Percentiles rank a stretch among this genome's conserved stretches.
phyloP scores from a whole-genome alignment of 2,797 vertebrate genomes.

The Huso huso region DNA sequence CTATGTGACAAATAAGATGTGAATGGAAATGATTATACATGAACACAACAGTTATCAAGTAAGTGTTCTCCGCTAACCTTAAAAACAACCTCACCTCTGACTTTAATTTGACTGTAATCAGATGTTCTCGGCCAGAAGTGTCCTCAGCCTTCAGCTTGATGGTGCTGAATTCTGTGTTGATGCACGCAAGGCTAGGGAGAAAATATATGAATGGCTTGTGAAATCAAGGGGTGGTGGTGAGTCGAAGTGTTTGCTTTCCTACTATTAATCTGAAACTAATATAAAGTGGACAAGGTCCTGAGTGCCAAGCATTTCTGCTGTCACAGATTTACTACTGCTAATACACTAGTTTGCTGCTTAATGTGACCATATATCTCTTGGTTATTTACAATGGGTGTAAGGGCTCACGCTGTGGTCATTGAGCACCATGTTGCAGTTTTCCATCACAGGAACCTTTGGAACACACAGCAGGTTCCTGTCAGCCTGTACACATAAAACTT shows the following conservation, averaged over 20 bases:
- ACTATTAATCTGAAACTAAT: conserved; percentile 42
- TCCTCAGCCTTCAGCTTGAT: conserved; percentile 80
- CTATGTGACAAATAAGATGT: no score
- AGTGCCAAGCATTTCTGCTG: conserved; percentile 39
- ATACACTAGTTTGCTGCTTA: conserved; percentile 56
- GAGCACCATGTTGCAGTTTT: conserved; percentile 55
- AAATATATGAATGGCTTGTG: conserved; percentile 21
- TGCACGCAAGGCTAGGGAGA: conserved; percentile 67
- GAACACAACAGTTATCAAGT: no score
- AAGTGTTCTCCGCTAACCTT: no score
- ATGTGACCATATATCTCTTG: conserved; percentile 51
- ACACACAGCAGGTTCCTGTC: conserved; percentile 66
- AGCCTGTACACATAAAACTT: conserved; percentile 68
- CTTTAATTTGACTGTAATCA: conserved; percentile 73
- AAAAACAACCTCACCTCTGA: conserved; percentile 60
- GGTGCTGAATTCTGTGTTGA: conserved; percentile 71
- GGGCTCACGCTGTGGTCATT: conserved; percentile 64
- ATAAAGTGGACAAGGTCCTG: conserved; percentile 46
- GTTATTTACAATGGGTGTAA: conserved; percentile 70
- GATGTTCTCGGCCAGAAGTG: conserved; percentile 70
- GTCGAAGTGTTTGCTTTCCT: conserved; percentile 25
- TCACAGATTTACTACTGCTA: conserved; percentile 67
- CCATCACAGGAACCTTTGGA: conserved; percentile 59
- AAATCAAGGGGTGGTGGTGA: conserved; percentile 15
- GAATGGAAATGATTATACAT: no score